Evolutionary conservation across 2,113 vertebrate species (phyloP), one percentile per base, ranked within the genome.

Genomic region (Prionailurus viverrinus): DNA sequence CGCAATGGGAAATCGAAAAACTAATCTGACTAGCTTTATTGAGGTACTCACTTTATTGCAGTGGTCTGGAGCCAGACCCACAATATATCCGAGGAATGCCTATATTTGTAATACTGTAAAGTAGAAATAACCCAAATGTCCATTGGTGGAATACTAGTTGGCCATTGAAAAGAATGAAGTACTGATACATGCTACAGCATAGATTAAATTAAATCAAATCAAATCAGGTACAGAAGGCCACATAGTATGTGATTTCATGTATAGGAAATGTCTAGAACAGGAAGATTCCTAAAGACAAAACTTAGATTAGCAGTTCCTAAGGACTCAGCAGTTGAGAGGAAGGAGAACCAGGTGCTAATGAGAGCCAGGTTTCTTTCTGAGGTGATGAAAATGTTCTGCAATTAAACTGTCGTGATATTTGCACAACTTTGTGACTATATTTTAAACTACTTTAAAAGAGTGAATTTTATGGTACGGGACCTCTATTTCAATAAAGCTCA

Each of bases 401-500:
- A 39, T 94, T 81, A 74, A 74, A 45, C n/a, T 74, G 41, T 68
- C 53, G 33, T 81, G 27, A 86, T 61, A 2, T 6, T 51, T 76
- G 21, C 4, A 45, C 41, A 83, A 36, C 21, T 91, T 48, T 61
- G 5, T 82, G 45, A 53, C 53, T 41, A 13, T 86, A 14, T 89
- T 97, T 83, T 69, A 76, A 97, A 76, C 31, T n/a, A 25, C 13
- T 84, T 86, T 39, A 86, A 58, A 68, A 58, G 27, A 10, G 41
- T 53, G 25, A 78, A 21, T 63, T 31, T 95, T 74, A 53, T 82
- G 51, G 39, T 61, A 39, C 68, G 33, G 66, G 73, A 76, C 68
- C 76, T 87, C n/a, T 51, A 76, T 80, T 95, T 97, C n/a, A 78
- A 2, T 82, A 48, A 71, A n/a, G 19, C 19, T 91, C 41, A 39